phyloP scores from a whole-genome alignment of 2,113 vertebrate species.

The Desmodus rotundus region DNA sequence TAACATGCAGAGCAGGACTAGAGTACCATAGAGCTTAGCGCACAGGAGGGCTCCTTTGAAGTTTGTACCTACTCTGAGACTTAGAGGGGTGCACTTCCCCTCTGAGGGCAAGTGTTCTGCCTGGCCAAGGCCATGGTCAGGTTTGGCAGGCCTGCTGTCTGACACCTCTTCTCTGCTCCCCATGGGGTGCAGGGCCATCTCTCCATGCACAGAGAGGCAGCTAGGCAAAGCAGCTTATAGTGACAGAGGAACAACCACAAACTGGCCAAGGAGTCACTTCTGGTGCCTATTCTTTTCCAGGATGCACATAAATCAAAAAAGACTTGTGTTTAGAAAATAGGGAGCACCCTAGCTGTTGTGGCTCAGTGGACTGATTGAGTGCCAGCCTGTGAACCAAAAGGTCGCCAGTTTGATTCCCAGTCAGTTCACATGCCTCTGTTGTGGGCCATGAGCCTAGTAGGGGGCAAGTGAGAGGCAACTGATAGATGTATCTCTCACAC shows the following conservation, averaged over 20 bases:
- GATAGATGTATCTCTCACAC: no score
- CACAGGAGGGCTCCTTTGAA: background rate
- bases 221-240: background rate
- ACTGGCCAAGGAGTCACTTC: background rate
- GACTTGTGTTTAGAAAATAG: conserved; percentile 86
- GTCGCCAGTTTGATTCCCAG: no score
- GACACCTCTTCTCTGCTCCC: background rate
- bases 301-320: conserved; percentile 80
- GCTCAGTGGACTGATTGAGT: no score
- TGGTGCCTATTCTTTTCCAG: conserved; percentile 67
- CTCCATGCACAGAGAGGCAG: background rate
- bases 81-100: background rate
- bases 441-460: no score
- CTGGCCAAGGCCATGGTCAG: background rate
- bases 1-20: background rate
- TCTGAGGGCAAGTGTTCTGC: background rate
- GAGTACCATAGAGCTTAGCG: background rate
- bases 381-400: no score
- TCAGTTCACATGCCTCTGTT: no score
- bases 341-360: conserved; percentile 77
- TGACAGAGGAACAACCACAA: background rate
- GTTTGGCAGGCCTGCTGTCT: background rate
- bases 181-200: background rate
- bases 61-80: background rate
- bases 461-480: no score